Base-by-base conservation (phyloP, 2,113 vertebrate genomes). In the Nymphicus hollandicus region DNA sequence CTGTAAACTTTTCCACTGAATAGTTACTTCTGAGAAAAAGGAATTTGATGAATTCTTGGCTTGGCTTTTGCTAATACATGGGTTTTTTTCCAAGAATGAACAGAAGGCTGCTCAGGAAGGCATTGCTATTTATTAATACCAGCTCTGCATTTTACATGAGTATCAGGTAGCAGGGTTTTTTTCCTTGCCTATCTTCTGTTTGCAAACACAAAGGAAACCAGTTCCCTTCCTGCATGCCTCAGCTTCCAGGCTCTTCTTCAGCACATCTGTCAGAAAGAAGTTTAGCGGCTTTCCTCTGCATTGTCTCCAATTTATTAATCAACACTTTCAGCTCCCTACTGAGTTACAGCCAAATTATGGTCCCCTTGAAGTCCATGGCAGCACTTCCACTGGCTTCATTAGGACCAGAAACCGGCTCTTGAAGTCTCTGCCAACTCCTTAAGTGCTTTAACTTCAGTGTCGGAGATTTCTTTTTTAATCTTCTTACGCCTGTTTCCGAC, bases 301-400 rank as follows among this genome's bases (percentile, higher is more conserved):
- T 92, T 91, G 83, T 77, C 96, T 93, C 83, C 92, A 85, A 85
- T 94, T 92, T 96, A 96, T 96, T 97, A 95, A 96, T 96, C 96
- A 93, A 95, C 92, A 94, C 93, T 80, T 89, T 41, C 86, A 94
- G 83, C 81, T 96, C 87, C 88, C 95, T 89, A 31, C 91, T 72
- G 95, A 92, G 92, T 95, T 93, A 94, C 88, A 92, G 88, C 83
- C 95, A 94, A 89, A 93, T 93, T 94, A 91, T 69, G 44, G 92
- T 88, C 86, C 58, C 82, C 96, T 92, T 96, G 95, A 96, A 95
- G 95, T 91, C 95, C 87, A 31, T 63, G 83, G 95, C 93, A 94
- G 81, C 86, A 77, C 86, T 96, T 94, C 93, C 91, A 93, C 91
- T 4, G 17, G 53, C 66, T 96, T 95, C 93, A 92, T 95, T 93